Conservation (phyloP, 2,797 vertebrate species). For the Acipenser oxyrinchus region DNA sequence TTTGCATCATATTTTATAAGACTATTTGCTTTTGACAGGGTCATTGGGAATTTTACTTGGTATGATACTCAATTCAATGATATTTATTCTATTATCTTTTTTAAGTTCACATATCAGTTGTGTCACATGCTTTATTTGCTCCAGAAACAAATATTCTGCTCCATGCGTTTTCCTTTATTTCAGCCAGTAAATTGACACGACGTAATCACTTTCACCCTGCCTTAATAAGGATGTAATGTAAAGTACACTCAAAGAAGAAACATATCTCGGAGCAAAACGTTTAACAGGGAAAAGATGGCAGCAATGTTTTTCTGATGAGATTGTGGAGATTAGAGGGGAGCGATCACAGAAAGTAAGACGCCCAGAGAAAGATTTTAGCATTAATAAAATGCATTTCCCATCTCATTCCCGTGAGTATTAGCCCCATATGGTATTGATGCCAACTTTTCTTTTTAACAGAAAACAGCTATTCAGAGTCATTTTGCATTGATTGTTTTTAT, state of each 20-base stretch:
- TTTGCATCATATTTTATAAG: no score
- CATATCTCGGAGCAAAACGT: slow-evolving; percentile 32
- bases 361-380: slow-evolving; percentile 41
- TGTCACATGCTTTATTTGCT: slow-evolving; percentile 34
- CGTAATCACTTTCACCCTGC: slow-evolving; percentile 53
- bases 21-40: no score
- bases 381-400: slow-evolving; percentile 33
- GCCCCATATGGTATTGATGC: no score
- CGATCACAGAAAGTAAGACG: slow-evolving; percentile 30
- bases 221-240: slow-evolving; percentile 53
- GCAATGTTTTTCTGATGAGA: slow-evolving; percentile 44
- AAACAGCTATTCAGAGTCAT: no score
- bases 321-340: slow-evolving; percentile 45
- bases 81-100: no score
- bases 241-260: slow-evolving; percentile 36
- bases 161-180: slow-evolving; percentile 27
- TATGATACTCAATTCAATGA: no score
- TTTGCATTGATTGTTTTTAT: no score
- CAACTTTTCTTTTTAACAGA: no score
- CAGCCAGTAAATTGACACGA: slow-evolving; percentile 39
- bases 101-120: slow-evolving; percentile 18
- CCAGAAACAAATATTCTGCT: not conserved
- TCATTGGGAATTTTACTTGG: no score
- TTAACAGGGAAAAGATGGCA: slow-evolving; percentile 30
- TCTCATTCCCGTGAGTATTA: no score